These are phyloP conservation scores for Thereva unica DNA, from an alignment of 2,888 invertebrate species.

Conservation along the genomic window DNA sequence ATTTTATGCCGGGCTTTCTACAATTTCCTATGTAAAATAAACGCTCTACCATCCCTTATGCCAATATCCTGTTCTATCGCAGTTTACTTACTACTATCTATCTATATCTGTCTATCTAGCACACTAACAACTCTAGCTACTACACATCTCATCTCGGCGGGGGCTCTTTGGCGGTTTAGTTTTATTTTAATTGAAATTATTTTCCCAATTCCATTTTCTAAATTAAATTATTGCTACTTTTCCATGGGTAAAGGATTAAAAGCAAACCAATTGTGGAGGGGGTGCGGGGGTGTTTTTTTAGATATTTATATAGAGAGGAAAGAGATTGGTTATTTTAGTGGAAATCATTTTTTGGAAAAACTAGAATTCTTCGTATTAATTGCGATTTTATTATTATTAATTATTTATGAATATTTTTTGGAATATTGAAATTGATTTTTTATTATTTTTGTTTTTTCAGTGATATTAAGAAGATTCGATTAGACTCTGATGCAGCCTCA, in stretches of 20 bases:
- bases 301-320: too few relatives aligned
- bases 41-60: too few relatives aligned
- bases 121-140: neutral
- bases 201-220: slow-evolving; percentile 33
- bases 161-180: slow-evolving; percentile 11
- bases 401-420: slow-evolving; percentile 2
- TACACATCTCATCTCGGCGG: too few relatives aligned
- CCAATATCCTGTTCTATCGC: too few relatives aligned
- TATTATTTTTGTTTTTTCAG: slow-evolving; percentile 45
- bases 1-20: too few relatives aligned
- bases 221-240: slow-evolving; percentile 26
- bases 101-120: neutral
- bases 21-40: too few relatives aligned
- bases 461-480: slow-evolving; percentile 56
- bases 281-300: neutral
- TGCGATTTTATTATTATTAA: slow-evolving; percentile 3
- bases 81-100: neutral
- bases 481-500: slow-evolving; percentile 48
- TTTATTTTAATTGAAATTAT: slow-evolving; percentile 34
- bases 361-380: neutral
- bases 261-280: neutral
- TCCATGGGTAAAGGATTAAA: too few relatives aligned
- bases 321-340: too few relatives aligned
- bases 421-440: slow-evolving; percentile 24
- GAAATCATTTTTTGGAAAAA: too few relatives aligned